A percentile compares a stretch with the other conserved stretches of the same genome.
These are phyloP conservation scores for Noctua janthe DNA, from an alignment of 2,888 invertebrate genomes.

Conservation along the genomic window DNA sequence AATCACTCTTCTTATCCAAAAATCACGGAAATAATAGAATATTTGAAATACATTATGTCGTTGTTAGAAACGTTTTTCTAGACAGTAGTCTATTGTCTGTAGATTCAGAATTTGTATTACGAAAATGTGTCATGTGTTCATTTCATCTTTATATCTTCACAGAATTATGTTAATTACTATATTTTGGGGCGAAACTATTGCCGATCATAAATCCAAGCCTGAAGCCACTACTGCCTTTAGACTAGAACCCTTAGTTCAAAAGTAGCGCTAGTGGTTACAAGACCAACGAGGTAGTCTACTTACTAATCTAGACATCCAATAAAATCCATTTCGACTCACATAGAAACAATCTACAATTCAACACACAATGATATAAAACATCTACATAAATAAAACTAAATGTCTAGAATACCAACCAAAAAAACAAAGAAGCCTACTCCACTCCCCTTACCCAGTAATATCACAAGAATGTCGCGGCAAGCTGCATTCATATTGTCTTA, in stretches of 20 bases:
- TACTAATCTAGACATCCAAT: neutral
- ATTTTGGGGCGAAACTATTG: neutral
- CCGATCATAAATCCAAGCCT: neutral
- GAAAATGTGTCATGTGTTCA: neutral
- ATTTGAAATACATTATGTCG: neutral
- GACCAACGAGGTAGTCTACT: neutral
- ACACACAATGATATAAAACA: neutral
- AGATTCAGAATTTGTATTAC: neutral
- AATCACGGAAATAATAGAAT: neutral
- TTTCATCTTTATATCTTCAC: neutral
- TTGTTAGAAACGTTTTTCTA: neutral
- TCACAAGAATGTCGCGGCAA: constrained; percentile 70
- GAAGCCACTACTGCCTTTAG: neutral
- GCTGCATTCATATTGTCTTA: constrained; percentile 73
- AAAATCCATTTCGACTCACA: neutral
- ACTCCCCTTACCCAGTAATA: constrained; percentile 47
- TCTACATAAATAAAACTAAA: neutral
- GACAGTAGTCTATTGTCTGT: neutral
- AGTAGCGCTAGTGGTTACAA: neutral
- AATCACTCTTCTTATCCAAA: neutral
- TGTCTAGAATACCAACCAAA: neutral
- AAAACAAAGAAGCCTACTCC: constrained; percentile 36
- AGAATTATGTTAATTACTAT: neutral
- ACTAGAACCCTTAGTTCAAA: neutral
- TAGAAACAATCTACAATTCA: neutral